Conservation (phyloP, 2,797 vertebrate species). For the Sardinella longiceps region DNA sequence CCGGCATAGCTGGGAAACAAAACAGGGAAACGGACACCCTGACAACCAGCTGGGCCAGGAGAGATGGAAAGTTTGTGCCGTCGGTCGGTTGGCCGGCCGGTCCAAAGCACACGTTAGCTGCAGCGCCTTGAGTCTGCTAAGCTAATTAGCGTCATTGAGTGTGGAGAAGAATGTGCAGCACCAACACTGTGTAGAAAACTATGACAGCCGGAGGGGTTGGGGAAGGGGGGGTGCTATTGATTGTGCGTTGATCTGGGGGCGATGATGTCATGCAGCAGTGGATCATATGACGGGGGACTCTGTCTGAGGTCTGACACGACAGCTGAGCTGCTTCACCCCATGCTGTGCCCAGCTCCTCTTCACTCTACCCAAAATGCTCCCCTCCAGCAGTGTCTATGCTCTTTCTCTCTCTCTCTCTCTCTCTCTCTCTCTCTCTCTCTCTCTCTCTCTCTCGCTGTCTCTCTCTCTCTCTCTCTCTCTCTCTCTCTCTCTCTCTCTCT, state of each 20-base stretch:
- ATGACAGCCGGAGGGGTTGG: background rate
- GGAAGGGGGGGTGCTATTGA: background rate
- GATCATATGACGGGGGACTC: background rate
- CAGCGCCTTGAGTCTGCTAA: background rate
- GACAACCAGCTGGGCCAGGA: background rate
- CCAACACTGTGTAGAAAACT: background rate
- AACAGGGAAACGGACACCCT: constrained; percentile 9
- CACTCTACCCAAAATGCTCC: background rate
- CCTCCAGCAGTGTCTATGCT: background rate
- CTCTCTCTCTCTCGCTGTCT: background rate
- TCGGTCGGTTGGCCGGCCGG: too few species aligned
- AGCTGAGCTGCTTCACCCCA: constrained; percentile 6
- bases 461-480: background rate
- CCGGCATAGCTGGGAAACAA: background rate
- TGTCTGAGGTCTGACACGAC: background rate
- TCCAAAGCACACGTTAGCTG: background rate
- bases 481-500: background rate
- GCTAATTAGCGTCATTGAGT: constrained; percentile 17
- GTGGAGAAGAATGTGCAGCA: background rate
- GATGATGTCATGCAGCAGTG: background rate
- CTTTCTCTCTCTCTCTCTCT: background rate
- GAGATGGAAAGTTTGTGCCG: background rate
- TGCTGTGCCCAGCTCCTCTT: background rate
- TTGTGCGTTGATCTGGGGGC: background rate
- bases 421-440: background rate